A percentile compares a stretch with the other conserved stretches of the same genome.
phyloP scores from a whole-genome alignment of 2,888 invertebrate species.

The Eremobia ochroleuca region DNA sequence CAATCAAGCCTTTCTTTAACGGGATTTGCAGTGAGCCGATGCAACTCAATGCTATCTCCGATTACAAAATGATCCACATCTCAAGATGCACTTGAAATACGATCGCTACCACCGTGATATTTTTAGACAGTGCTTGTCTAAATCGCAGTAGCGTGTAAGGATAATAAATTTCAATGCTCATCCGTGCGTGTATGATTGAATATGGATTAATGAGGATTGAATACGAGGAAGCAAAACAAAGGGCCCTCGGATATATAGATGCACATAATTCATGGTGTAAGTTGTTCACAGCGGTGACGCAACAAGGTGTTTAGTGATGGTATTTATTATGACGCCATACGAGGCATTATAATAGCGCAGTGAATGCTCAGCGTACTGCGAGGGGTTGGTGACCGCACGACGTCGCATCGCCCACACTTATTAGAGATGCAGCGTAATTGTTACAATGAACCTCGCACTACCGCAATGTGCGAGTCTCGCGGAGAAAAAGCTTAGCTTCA shows the following conservation, averaged over 20 bases:
- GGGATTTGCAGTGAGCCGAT: constrained; percentile 70
- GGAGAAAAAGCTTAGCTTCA: constrained; percentile 47
- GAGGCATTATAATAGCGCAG: constrained; percentile 57
- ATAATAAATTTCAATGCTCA: constrained; percentile 67
- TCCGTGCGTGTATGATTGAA: constrained; percentile 69
- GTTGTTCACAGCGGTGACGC: constrained; percentile 57
- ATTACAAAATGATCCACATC: constrained; percentile 75
- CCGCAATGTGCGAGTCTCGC: constrained; percentile 46
- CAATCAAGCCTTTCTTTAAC: constrained; percentile 78
- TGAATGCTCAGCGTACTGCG: constrained; percentile 49
- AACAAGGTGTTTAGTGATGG: constrained; percentile 67
- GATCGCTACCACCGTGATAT: constrained; percentile 69
- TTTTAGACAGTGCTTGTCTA: constrained; percentile 62
- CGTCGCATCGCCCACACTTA: constrained; percentile 59
- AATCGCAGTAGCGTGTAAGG: constrained; percentile 57
- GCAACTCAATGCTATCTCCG: constrained; percentile 71
- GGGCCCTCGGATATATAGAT: constrained; percentile 77
- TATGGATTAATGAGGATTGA: constrained; percentile 72
- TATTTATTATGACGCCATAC: constrained; percentile 64
- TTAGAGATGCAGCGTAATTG: constrained; percentile 62
- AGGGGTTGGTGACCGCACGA: constrained; percentile 66
- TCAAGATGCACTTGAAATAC: constrained; percentile 82
- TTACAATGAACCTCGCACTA: constrained; percentile 62
- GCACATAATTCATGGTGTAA: constrained; percentile 86
- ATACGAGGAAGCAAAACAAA: constrained; percentile 79